Evolutionary conservation across 2,113 vertebrate genomes (phyloP), one percentile per base, ranked within the genome.

Genomic region (Orycteropus afer): DNA sequence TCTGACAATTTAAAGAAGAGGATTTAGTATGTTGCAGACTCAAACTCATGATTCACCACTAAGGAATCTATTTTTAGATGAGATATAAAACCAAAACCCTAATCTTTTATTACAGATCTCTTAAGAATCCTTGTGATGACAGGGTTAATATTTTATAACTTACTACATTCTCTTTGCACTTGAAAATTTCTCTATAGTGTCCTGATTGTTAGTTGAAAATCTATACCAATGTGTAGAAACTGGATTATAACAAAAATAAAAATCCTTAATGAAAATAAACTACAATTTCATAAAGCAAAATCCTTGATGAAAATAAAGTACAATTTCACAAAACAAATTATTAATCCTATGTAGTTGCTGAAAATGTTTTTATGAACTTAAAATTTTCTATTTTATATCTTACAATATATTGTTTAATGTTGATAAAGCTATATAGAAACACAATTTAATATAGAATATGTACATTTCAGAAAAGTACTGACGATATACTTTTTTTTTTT

Each of bases 21-120:
- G 59, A 90, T 73, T 92, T 59, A 86, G n/a, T 78, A 55, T 65
- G 47, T 37, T 67, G 34, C 42, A 45, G 8, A 8, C 32, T 61
- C 55, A 73, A 90, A 82, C 29, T 81, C 55, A 27, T 93, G 84
- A 53, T 53, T 85, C 27, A 86, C 45, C 47, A 76, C 12, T 55
- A 55, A 85, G 57, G 83, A 95, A 77, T 69, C 51, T 95, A 69
- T 77, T 93, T 94, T 93, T 78, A 93, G 67, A 63, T 74, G 78
- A 29, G 57, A 40, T 67, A 93, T 79, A 95, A 93, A 92, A 80
- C 40, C 59, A 74, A 96, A 95, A 88, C 37, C 13, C 65, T 84
- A 67, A 81, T 87, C n/a, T 73, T 84, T 83, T 95, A 53, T 79
- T 93, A 88, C 88, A 81, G 86, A 76, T 83, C 65, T 88, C n/a